Conservation (phyloP, 1,140 invertebrate species). For the Eurosta solidaginis region DNA sequence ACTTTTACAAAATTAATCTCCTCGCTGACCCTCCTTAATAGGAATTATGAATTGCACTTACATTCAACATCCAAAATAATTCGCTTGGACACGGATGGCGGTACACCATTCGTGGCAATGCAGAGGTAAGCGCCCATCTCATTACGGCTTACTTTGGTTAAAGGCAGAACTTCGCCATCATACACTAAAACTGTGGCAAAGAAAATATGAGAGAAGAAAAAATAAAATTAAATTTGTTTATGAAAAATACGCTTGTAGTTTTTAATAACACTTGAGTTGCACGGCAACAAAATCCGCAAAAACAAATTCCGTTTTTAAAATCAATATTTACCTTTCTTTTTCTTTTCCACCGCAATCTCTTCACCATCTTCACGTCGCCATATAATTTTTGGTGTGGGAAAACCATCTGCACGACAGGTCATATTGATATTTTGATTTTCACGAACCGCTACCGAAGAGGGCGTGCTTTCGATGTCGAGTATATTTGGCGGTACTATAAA, state of each 20-base stretch:
- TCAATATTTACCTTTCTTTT: slow-evolving; percentile 74
- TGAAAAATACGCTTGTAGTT: not conserved
- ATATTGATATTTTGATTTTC: slow-evolving; percentile 90
- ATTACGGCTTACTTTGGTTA: slow-evolving; percentile 80
- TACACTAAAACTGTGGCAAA: slow-evolving; percentile 68
- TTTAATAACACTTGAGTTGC: too few relatives aligned
- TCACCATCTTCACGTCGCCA: slow-evolving; percentile 90
- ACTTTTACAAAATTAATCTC: not conserved
- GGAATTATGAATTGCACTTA: slow-evolving; percentile 67
- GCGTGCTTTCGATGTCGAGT: slow-evolving; percentile 80
- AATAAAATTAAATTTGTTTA: not conserved
- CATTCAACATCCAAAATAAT: slow-evolving; percentile 88
- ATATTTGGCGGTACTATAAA: slow-evolving; percentile 84
- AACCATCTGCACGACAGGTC: slow-evolving; percentile 85
- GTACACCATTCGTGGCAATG: slow-evolving; percentile 81
- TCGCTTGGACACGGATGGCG: slow-evolving; percentile 85
- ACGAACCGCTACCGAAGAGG: slow-evolving; percentile 83
- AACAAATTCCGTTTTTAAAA: not conserved
- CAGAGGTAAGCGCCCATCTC: slow-evolving; percentile 88
- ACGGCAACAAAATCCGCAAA: not conserved
- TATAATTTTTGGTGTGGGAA: slow-evolving; percentile 84
- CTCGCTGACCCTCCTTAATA: too few relatives aligned
- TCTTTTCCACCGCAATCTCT: slow-evolving; percentile 76
- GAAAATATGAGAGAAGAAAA: not conserved
- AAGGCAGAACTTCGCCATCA: slow-evolving; percentile 79